Percentiles rank a stretch among this genome's conserved stretches.
Evolutionary conservation across 2,113 vertebrate species (phyloP).

Genomic region (Alexandromys fortis): DNA sequence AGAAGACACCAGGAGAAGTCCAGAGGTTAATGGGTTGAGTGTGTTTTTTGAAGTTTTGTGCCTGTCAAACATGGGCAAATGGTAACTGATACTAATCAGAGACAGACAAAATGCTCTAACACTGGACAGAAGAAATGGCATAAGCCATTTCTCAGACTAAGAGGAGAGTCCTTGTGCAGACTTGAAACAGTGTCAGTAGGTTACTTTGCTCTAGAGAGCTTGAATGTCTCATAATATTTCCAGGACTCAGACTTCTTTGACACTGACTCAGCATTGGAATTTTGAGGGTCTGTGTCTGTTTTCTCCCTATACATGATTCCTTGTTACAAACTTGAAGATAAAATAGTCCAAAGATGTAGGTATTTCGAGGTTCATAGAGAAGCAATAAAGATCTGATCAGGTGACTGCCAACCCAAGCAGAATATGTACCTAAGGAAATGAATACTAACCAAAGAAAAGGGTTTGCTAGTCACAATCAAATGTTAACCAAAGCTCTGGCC

Average conservation of each 20-base stretch:
- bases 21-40: neutral
- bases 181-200: neutral
- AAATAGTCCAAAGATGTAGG: neutral
- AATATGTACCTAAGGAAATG: neutral
- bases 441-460: neutral
- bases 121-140: neutral
- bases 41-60: neutral
- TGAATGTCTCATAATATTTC: neutral
- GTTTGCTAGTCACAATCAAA: neutral
- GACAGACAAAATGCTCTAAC: neutral
- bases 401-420: neutral
- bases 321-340: neutral
- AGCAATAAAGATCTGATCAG: neutral
- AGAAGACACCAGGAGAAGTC: neutral
- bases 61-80: neutral
- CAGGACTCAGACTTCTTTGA: neutral
- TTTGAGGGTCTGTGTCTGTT: neutral
- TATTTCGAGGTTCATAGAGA: neutral
- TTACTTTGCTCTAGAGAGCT: neutral
- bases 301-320: neutral
- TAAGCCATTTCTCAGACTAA: neutral
- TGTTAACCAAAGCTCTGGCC: neutral
- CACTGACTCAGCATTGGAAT: neutral
- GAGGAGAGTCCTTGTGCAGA: neutral
- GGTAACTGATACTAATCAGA: neutral